A percentile compares a stretch with the other conserved stretches of the same genome.
phyloP scores from a whole-genome alignment of 2,797 vertebrate species.

The Sphenodon punctatus region DNA sequence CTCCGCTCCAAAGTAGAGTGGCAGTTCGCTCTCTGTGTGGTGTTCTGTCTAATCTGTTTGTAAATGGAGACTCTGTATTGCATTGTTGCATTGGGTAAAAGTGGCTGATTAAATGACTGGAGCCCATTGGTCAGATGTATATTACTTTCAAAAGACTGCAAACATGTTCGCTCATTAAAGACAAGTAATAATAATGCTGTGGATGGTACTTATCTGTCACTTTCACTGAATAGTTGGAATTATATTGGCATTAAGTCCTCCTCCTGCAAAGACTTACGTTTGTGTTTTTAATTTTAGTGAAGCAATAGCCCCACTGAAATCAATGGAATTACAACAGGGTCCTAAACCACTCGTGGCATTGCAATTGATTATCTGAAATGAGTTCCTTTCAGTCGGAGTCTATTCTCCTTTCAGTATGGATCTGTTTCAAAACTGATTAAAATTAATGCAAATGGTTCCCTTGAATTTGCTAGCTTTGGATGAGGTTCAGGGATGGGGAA shows the following conservation, averaged over 20 bases:
- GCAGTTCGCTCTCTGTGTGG: neutral
- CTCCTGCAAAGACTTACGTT: neutral
- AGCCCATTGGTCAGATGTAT: slow-evolving; percentile 15
- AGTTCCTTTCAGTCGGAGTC: neutral
- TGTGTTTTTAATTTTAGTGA: neutral
- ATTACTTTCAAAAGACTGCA: neutral
- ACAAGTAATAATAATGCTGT: neutral
- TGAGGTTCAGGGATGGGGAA: too few relatives aligned
- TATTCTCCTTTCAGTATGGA: neutral
- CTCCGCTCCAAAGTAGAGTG: neutral
- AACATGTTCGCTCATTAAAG: neutral
- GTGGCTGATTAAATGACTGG: slow-evolving; percentile 45
- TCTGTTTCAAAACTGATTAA: too few relatives aligned
- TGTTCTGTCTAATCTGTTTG: slow-evolving; percentile 14
- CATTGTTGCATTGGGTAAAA: slow-evolving; percentile 40
- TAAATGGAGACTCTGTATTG: slow-evolving; percentile 15
- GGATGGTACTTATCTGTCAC: too few relatives aligned
- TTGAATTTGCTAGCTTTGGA: too few relatives aligned
- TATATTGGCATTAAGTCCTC: neutral
- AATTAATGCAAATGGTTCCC: too few relatives aligned
- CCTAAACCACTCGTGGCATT: too few relatives aligned
- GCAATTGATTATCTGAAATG: neutral
- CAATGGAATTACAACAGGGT: neutral
- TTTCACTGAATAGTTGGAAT: slow-evolving; percentile 3
- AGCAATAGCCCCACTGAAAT: too few relatives aligned